Base-by-base conservation (phyloP, 2,113 vertebrate species). In the Uria lomvia region DNA sequence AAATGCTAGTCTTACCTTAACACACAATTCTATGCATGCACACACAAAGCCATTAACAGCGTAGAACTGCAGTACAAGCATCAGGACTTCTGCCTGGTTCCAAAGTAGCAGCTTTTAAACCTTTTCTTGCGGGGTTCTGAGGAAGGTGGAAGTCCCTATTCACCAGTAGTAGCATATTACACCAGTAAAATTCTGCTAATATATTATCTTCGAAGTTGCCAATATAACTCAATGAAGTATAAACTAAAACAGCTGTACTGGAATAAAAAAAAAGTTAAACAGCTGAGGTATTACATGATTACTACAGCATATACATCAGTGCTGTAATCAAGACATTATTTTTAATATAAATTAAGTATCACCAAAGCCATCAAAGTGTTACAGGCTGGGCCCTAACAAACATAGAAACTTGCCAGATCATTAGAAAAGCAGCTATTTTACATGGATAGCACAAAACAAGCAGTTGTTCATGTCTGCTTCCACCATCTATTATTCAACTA, bases 1-100 rank as follows among this genome's bases (percentile, higher is more conserved):
- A 98, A 98, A 70, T 98, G 98, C 42, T 99, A 99, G 82, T 76
- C 93, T 68, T 27, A 5, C 1, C 1, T 38, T 40, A 66, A 49
- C 22, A 80, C n/a, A 78, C 75, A 12, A 21, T 19, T 8, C 78
- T 1, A 90, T 88, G 93, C 95, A 92, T 78, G 59, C 96, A 93
- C 84, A 89, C 62, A 24, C 43, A 88, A 82, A 45, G 89, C 72
- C 72, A 47, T 24, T 63, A 52, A 53, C 40, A 90, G 95, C 96
- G 96, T 96, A 80, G 80, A 93, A 95, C 83, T 88, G 75, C 86
- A 91, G 38, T 45, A 43, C 8, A 10, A 81, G n/a, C 15, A 32
- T 66, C 73, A 73, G 86, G 92, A 90, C 49, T 91, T 78, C 86
- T 22, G 47, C 70, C 79, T 78, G 45, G 88, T 85, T 45, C 80